phyloP scores from a whole-genome alignment of 92 coral and sea anemone genomes.

The Phenganax marumi region DNA sequence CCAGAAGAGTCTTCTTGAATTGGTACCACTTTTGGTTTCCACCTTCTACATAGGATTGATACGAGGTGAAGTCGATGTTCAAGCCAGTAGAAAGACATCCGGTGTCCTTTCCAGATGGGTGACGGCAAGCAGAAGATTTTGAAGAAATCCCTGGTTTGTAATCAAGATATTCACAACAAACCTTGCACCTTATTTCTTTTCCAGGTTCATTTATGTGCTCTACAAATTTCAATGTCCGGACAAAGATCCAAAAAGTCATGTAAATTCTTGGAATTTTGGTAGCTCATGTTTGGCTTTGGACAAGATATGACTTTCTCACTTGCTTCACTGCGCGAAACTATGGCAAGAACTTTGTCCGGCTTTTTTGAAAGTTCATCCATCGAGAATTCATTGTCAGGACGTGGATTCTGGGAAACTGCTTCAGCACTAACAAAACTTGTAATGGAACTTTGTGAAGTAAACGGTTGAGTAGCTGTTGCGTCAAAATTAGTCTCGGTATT shows the following conservation, averaged over 20 bases:
- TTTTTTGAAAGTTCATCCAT: too few species aligned
- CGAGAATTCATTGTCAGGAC: too few species aligned
- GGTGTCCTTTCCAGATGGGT: conserved; percentile 3
- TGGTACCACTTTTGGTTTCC: background rate
- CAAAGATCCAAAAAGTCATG: background rate
- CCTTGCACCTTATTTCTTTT: background rate
- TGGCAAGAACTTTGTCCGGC: too few species aligned
- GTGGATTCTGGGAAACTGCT: too few species aligned
- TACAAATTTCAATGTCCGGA: background rate
- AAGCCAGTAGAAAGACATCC: conserved; percentile 4
- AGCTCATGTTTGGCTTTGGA: too few species aligned
- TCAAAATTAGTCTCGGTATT: too few species aligned
- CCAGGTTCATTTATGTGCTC: background rate
- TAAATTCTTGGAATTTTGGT: background rate
- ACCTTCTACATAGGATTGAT: background rate
- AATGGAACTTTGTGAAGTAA: too few species aligned
- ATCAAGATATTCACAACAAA: background rate
- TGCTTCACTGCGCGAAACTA: too few species aligned
- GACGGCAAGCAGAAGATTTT: background rate
- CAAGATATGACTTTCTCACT: too few species aligned
- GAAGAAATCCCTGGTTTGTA: background rate
- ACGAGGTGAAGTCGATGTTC: background rate
- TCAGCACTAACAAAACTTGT: too few species aligned
- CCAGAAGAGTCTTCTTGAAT: background rate
- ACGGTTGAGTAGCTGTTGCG: too few species aligned